Evolutionary conservation across 1,140 invertebrate genomes (phyloP).

Genomic region (Zophobas atratus): DNA sequence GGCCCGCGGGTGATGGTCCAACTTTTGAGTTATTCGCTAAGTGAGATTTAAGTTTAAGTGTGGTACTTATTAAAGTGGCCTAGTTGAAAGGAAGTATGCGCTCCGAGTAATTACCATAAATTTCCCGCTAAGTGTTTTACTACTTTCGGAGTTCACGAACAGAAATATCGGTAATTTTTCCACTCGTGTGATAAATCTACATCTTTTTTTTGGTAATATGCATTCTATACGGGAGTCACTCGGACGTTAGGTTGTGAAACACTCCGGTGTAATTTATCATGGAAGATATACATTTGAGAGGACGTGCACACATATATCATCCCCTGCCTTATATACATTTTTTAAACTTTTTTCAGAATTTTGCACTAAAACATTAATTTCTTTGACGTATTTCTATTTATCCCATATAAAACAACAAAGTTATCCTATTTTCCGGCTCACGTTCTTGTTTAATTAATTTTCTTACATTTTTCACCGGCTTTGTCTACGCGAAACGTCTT

Average conservation of each 20-base stretch:
- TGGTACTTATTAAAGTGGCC: slow-evolving; percentile 37
- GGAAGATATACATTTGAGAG: slow-evolving; percentile 23
- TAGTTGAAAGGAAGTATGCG: slow-evolving; percentile 37
- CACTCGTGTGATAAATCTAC: slow-evolving; percentile 19
- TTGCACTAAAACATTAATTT: slow-evolving; percentile 22
- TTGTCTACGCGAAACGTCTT: too few species aligned
- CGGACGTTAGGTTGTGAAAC: slow-evolving; percentile 22
- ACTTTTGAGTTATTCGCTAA: slow-evolving; percentile 41
- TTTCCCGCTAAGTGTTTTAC: slow-evolving; percentile 22
- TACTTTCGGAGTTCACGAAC: not conserved
- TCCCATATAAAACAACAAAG: not conserved
- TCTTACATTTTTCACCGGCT: slow-evolving; percentile 8
- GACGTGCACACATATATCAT: slow-evolving; percentile 23
- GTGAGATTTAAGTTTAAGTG: slow-evolving; percentile 42
- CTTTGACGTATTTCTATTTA: slow-evolving; percentile 13
- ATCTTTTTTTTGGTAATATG: not conserved
- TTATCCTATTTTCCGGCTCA: not conserved
- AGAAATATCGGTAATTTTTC: slow-evolving; percentile 7
- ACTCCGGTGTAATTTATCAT: slow-evolving; percentile 35
- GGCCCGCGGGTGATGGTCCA: slow-evolving; percentile 35
- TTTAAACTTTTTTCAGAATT: slow-evolving; percentile 26
- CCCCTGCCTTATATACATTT: slow-evolving; percentile 16
- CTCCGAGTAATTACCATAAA: slow-evolving; percentile 37
- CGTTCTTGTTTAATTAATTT: slow-evolving; percentile 19
- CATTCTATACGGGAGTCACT: slow-evolving; percentile 23